phyloP scores from a whole-genome alignment of 2,113 vertebrate species.

The Lagopus leucura region DNA sequence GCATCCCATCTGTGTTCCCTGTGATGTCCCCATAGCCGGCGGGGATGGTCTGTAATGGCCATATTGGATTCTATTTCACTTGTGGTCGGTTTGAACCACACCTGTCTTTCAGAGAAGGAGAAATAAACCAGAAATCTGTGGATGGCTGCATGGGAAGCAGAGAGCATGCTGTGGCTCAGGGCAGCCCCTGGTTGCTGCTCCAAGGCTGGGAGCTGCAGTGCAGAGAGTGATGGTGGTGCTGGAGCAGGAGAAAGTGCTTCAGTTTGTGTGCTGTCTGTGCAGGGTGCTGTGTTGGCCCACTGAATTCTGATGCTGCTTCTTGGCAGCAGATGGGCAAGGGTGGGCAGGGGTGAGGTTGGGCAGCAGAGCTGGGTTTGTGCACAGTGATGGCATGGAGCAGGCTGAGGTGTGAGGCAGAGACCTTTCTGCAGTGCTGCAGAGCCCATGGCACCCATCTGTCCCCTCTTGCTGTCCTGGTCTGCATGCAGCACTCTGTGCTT shows the following conservation, averaged over 20 bases:
- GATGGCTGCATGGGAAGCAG: fast-evolving
- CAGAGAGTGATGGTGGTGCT: fast-evolving
- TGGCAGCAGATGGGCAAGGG: background rate
- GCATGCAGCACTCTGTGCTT: fast-evolving
- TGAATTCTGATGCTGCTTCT: background rate
- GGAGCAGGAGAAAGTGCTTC: background rate
- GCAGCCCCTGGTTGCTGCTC: background rate
- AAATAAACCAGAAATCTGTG: slow-evolving; percentile 2
- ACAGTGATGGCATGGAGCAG: fast-evolving
- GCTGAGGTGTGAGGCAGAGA: fast-evolving
- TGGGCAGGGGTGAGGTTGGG: fast-evolving
- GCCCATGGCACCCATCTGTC: fast-evolving
- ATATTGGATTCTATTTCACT: slow-evolving; percentile 5
- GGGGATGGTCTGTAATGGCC: background rate
- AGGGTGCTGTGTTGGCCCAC: background rate
- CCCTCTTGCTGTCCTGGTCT: fast-evolving
- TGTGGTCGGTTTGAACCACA: slow-evolving; percentile 10
- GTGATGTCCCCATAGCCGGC: background rate
- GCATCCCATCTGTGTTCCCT: fast-evolving
- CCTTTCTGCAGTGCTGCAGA: background rate
- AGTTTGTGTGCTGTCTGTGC: background rate
- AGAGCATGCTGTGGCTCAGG: fast-evolving
- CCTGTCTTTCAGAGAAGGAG: slow-evolving; percentile 21
- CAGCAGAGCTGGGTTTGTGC: background rate
- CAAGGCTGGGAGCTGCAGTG: background rate